phyloP scores from a whole-genome alignment of 2,113 vertebrate species.

The Mustela lutreola region DNA sequence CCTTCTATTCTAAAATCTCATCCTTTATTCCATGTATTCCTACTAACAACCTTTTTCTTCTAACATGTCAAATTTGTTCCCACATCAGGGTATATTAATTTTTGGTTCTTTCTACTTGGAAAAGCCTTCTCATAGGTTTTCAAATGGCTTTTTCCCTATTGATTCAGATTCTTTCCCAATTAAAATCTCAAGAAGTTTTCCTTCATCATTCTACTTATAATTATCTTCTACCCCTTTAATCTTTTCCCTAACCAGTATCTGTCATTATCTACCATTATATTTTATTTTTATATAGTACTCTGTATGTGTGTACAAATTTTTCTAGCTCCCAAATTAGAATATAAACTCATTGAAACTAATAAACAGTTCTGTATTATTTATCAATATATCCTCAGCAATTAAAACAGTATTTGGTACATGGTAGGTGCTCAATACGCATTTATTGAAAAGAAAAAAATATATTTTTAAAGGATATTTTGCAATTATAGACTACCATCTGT shows the following conservation, averaged over 20 bases:
- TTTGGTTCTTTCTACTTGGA: neutral
- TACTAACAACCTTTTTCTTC: neutral
- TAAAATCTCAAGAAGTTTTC: neutral
- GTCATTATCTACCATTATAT: neutral
- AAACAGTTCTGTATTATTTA: neutral
- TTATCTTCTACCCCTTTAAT: neutral
- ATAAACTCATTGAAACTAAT: neutral
- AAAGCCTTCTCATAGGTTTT: neutral
- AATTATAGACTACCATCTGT: neutral
- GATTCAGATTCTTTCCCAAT: neutral
- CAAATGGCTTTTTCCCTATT: neutral
- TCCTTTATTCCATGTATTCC: neutral
- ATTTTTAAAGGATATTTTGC: neutral
- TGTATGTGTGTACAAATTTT: neutral
- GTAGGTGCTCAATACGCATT: neutral
- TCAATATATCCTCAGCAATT: neutral
- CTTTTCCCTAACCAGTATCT: neutral
- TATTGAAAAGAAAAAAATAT: neutral
- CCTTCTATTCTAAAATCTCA: neutral
- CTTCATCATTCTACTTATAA: neutral
- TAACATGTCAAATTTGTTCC: neutral
- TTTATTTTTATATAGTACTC: neutral
- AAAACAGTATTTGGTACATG: neutral
- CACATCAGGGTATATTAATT: neutral
- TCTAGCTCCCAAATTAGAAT: neutral